Evolutionary conservation across 2,797 vertebrate genomes (phyloP).

Genomic region (Catostomus latipinnis): DNA sequence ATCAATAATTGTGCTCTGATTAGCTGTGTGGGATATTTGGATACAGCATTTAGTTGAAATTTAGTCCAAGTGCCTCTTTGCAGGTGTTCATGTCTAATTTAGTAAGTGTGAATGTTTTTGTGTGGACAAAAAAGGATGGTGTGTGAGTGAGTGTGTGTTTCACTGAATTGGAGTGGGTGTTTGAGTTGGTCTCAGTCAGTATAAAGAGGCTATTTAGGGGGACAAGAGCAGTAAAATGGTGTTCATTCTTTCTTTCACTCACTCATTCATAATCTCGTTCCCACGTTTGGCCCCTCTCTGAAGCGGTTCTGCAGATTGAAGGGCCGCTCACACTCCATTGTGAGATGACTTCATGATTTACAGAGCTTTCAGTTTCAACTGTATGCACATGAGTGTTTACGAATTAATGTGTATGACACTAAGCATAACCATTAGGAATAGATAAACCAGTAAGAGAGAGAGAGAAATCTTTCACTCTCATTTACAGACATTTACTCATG

Average conservation of each 20-base stretch:
- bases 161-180: conserved; percentile 58
- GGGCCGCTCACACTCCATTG: conserved; percentile 57
- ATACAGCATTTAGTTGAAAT: conserved; percentile 22
- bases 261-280: conserved; percentile 59
- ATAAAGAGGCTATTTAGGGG: conserved; percentile 70
- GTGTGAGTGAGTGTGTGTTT: conserved; percentile 32
- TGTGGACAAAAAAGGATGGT: conserved; percentile 23
- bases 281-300: conserved; percentile 54
- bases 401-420: conserved; percentile 4
- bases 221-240: conserved; percentile 81
- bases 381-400: conserved; percentile 25
- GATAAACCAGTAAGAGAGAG: not conserved
- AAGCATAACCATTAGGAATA: not conserved
- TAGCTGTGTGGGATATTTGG: not conserved
- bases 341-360: conserved; percentile 66
- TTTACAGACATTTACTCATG: too few relatives aligned
- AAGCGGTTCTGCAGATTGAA: conserved; percentile 54
- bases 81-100: conserved; percentile 14
- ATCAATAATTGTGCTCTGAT: not conserved
- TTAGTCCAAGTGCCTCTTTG: conserved; percentile 10
- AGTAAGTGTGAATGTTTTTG: conserved; percentile 30
- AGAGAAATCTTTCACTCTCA: not conserved
- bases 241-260: conserved; percentile 77
- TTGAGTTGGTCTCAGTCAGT: conserved; percentile 53
- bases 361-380: conserved; percentile 49